Base-by-base conservation (phyloP, 2,797 vertebrate genomes). In the Macrochelys suwanniensis region DNA sequence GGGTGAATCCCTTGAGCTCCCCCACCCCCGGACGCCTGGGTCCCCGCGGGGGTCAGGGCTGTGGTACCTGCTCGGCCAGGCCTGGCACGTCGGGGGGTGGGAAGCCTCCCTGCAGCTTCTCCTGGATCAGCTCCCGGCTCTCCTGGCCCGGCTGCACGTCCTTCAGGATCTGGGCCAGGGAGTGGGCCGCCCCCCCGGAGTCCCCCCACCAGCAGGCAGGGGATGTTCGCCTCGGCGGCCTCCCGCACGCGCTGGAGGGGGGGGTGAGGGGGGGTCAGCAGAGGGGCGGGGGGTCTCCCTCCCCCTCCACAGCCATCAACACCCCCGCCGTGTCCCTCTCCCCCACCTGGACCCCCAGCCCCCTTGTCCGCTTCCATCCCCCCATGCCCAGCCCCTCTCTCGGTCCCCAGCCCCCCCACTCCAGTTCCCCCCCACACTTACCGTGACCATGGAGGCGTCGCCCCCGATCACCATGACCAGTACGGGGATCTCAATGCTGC, bases 401-500 rank as follows among this genome's bases (percentile, higher is more conserved):
- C 59, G 2, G 12, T 28, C 74, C 9, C 45, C 77, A 11, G 16
- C 7, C 42, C 12, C n/a, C 47, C 31, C 10, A 9, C 28, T 16
- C 1, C 17, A 4, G 7, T 31, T 8, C 31, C 11, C 31, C 31
- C 15, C 7, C 11, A 16, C 50, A 4, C 7, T 1, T 97, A 99
- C 99, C 98, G 99, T 97, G 82, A 99, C 76, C 98, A 99, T 98
- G 37, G 96, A 94, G 77, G 97, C 97, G 1, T 99, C 97, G 28
- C 99, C 99, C 71, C 98, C 97, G 5, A 99, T 98, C 28, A 99
- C 97, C 96, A 99, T 97, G 54, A 99, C 99, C 79, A 99, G 96
- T 57, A 99, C 99, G 2, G 99, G 99, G 88, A 99, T 99, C 94
- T 99, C 99, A 87, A 99, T 99, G 68, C 95, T 98, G 74, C 99